Evolutionary conservation across 92 coral and sea anemone species (phyloP).

Genomic region (Ricordea florida): DNA sequence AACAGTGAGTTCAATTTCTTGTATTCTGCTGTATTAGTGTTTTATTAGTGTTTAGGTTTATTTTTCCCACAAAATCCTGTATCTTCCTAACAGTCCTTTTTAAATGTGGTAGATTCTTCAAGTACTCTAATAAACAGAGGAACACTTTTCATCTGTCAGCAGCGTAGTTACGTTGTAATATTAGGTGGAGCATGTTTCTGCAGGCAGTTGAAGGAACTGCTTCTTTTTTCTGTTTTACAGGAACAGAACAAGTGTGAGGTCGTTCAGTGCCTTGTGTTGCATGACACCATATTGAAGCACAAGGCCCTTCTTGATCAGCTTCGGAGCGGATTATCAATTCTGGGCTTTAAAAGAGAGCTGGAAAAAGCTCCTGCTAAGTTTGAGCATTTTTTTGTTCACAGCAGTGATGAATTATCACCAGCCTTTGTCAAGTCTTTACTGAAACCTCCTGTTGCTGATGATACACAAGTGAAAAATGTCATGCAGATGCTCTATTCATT

Average conservation of each 20-base stretch:
- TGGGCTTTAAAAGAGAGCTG: constrained; percentile 37
- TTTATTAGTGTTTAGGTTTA: background rate
- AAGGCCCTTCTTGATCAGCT: constrained; percentile 55
- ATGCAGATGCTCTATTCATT: too few relatives aligned
- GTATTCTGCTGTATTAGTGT: background rate
- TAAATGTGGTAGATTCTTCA: constrained; percentile 3
- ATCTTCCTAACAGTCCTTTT: background rate
- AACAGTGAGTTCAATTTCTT: constrained; percentile 23
- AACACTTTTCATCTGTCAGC: constrained; percentile 13
- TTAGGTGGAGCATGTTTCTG: constrained; percentile 33
- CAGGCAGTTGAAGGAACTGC: background rate
- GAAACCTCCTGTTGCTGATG: constrained; percentile 48
- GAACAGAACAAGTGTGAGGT: constrained; percentile 34
- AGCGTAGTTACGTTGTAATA: constrained; percentile 22
- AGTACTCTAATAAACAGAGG: constrained; percentile 9
- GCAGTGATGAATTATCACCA: constrained; percentile 23
- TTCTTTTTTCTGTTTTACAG: constrained; percentile 1
- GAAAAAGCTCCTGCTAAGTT: constrained; percentile 51
- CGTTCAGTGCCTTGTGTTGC: constrained; percentile 48
- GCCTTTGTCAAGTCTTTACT: constrained; percentile 35
- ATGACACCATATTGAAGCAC: constrained; percentile 56
- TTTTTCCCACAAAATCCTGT: background rate
- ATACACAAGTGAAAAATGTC: constrained; percentile 38
- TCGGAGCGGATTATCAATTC: constrained; percentile 50
- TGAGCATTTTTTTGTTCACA: constrained; percentile 62